A percentile compares a stretch with the other conserved stretches of the same genome.
Evolutionary conservation across 1,140 invertebrate genomes (phyloP).

Genomic region (Drosophila kikkawai): DNA sequence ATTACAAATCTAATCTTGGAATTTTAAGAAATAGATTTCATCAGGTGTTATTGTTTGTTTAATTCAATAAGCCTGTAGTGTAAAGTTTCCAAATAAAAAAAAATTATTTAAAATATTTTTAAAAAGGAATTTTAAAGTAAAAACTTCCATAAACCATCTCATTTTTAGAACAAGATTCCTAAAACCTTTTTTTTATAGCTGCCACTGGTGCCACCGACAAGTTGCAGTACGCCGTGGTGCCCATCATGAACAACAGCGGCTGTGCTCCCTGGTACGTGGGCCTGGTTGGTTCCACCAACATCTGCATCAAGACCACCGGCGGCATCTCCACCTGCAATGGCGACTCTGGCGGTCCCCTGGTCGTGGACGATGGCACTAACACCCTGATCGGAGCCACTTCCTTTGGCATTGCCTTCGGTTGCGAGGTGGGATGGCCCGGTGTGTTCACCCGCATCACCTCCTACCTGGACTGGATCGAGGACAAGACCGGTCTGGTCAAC

Average conservation of each 20-base stretch:
- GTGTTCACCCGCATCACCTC: conserved; percentile 86
- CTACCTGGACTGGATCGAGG: conserved; percentile 86
- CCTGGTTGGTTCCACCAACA: conserved; percentile 29
- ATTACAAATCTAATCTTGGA: conserved; percentile 10
- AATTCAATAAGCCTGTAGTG: not conserved
- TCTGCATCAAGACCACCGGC: conserved; percentile 76
- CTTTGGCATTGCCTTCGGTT: conserved; percentile 86
- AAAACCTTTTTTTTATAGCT: not conserved
- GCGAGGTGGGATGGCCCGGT: conserved; percentile 86
- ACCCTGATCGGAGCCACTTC: conserved; percentile 86
- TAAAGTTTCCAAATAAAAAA: not conserved
- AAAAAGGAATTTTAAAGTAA: not conserved
- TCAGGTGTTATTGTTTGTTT: not conserved
- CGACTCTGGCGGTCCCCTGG: conserved; percentile 86
- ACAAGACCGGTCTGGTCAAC: conserved; percentile 53
- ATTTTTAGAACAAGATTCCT: not conserved
- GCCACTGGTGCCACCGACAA: conserved; percentile 43
- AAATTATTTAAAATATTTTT: not conserved
- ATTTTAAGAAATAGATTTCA: not conserved
- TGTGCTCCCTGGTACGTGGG: conserved; percentile 59
- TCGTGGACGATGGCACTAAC: conserved; percentile 68
- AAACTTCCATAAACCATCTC: not conserved
- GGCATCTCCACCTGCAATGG: conserved; percentile 83
- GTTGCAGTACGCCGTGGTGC: conserved; percentile 50
- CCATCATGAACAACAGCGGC: conserved; percentile 64